Base-by-base conservation (phyloP, 37 sponge, comb jelly and placozoan species). In the Crambe crambe region DNA sequence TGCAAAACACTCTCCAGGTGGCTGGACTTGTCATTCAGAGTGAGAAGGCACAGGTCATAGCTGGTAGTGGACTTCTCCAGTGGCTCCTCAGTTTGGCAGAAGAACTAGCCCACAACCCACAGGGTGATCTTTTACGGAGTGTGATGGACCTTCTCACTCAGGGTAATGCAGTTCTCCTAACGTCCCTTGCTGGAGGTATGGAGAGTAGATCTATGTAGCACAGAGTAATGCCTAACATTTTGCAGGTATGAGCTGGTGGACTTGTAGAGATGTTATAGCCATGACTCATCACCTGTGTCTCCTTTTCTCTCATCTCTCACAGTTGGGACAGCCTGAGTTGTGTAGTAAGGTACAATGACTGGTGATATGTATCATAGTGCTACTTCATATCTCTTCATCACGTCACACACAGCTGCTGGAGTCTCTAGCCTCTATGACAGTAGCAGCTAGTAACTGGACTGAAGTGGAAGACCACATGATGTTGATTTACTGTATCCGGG, bases 371-470 rank as follows among this genome's bases (percentile, higher is more conserved):
- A 25, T 76, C n/a, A 3, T 1, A 15, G 3, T 36, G 21, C 58
- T 32, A 29, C 21, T 39, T 12, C 0, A 35, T 21, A n/a, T 76
- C 40, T 76, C 3, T 76, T n/a, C n/a, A n/a, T n/a, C n/a, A n/a
- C n/a, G n/a, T n/a, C 3, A 36, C 15, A 35, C 3, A 9, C 67
- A 78, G 78, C 9, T 64, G 12, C 34, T 44, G 1, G 43, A 78
- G 21, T 20, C 56, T 42, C 31, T 78, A 17, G 27, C 44, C 2
- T 40, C 67, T 30, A 9, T 78, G 21, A 0, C 64, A 43, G 67
- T 78, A 39, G 78, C 78, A n/a, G 47, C 42, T 66, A 78, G 34
- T 42, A 78, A 66, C 67, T 78, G 78, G 78, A 30, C 73, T 5
- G 27, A 54, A 22, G 39, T 10, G 39, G 44, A 15, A 4, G 38